Evolutionary conservation across 2,113 vertebrate species (phyloP).

Genomic region (Sinocyclocheilus grahami): DNA sequence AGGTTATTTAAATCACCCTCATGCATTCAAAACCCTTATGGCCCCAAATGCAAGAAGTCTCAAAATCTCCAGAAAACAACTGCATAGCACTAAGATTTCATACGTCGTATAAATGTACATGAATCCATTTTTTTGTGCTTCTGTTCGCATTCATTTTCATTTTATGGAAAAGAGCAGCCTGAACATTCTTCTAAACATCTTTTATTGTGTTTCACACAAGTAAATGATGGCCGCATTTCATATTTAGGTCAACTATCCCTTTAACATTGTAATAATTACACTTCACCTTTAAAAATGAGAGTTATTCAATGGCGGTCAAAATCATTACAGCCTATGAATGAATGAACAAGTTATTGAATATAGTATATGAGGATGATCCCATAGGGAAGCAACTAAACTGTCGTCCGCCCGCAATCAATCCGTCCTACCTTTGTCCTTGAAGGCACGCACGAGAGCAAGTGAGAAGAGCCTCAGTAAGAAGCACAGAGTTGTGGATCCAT

Average conservation of each 20-base stretch:
- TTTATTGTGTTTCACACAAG: no score
- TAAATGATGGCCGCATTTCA: neutral
- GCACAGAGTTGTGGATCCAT: slow-evolving; percentile 39
- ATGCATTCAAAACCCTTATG: no score
- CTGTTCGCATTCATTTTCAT: neutral
- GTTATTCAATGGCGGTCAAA: neutral
- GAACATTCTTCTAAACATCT: neutral
- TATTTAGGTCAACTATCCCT: neutral
- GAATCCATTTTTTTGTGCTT: no score
- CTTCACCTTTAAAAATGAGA: neutral
- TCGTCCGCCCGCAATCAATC: neutral
- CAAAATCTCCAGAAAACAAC: no score
- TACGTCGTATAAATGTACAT: no score
- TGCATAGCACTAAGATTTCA: no score
- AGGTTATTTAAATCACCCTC: no score
- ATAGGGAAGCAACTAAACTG: neutral
- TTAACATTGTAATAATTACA: neutral
- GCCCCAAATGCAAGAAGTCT: no score
- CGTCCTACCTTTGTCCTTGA: slow-evolving; percentile 23
- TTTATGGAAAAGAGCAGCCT: neutral
- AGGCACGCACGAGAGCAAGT: neutral
- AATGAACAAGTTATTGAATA: neutral
- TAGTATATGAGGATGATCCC: neutral
- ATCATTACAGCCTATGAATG: neutral
- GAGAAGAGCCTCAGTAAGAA: slow-evolving; percentile 27